Conservation (phyloP, 2,797 vertebrate species). For the Pseudomugil tenellus region DNA sequence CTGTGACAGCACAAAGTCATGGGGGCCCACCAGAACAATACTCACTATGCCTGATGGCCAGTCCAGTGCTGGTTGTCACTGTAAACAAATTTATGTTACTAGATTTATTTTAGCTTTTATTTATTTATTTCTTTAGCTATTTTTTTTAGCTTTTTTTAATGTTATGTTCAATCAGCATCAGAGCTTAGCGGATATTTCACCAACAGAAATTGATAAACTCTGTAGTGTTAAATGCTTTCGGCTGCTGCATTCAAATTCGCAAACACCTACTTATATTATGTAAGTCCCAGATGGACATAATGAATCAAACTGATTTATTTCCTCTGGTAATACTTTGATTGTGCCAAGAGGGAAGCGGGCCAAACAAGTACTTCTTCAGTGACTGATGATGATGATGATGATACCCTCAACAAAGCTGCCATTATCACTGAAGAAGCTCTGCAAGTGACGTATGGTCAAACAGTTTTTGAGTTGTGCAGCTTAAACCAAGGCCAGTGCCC, state of each 20-base stretch:
- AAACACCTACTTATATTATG: conserved; percentile 69
- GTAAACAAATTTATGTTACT: conserved; percentile 23
- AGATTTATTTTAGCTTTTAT: conserved; percentile 34
- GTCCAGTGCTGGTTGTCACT: conserved; percentile 3
- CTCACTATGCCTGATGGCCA: no score
- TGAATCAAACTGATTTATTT: conserved; percentile 68
- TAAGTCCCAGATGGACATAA: conserved; percentile 68
- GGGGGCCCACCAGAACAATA: no score
- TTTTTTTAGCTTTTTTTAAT: conserved; percentile 36
- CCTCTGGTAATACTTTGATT: conserved; percentile 39
- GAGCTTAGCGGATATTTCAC: conserved; percentile 33
- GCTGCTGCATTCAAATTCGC: conserved; percentile 59
- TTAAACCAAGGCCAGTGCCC: not conserved
- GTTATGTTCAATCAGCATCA: conserved; percentile 36
- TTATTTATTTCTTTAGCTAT: no score
- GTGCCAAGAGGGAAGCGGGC: conserved; percentile 56
- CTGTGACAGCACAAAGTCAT: no score
- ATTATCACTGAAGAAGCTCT: conserved; percentile 11
- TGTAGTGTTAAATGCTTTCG: conserved; percentile 64
- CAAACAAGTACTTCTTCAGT: conserved; percentile 56
- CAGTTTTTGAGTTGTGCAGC: not conserved
- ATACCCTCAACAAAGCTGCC: conserved; percentile 26
- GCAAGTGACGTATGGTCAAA: not conserved
- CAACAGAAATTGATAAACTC: conserved; percentile 34
- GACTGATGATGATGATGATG: no score